Conservation (phyloP, 2,797 vertebrate species). For the Sciurus carolinensis region DNA sequence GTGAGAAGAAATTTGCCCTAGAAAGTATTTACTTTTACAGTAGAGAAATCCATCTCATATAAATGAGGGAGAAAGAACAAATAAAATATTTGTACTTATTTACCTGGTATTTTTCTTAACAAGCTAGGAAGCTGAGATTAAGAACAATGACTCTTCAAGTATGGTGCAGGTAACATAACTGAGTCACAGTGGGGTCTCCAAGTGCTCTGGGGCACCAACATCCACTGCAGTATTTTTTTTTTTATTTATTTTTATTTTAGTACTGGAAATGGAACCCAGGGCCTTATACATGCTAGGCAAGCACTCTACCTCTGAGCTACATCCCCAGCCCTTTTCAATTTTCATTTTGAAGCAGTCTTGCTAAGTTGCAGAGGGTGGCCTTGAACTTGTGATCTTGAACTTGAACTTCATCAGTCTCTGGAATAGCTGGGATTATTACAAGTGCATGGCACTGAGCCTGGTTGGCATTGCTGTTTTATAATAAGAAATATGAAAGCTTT, state of each 20-base stretch:
- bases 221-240: too few relatives aligned
- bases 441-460: too few relatives aligned
- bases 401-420: too few relatives aligned
- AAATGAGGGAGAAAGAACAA: neutral
- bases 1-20: neutral
- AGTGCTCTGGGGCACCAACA: neutral
- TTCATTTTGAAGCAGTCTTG: too few relatives aligned
- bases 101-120: neutral
- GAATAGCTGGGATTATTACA: too few relatives aligned
- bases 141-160: neutral
- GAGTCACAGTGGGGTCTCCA: neutral
- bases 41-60: neutral
- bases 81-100: neutral
- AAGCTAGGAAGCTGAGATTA: neutral
- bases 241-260: too few relatives aligned
- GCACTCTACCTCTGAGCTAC: too few relatives aligned
- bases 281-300: too few relatives aligned
- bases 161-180: fast-evolving
- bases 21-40: neutral
- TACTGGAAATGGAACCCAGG: too few relatives aligned
- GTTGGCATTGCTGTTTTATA: neutral
- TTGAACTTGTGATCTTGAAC: too few relatives aligned
- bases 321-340: too few relatives aligned
- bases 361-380: too few relatives aligned
- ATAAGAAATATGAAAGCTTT: neutral